phyloP scores from a whole-genome alignment of 1,140 invertebrate species.

The Cyclargus thomasi region DNA sequence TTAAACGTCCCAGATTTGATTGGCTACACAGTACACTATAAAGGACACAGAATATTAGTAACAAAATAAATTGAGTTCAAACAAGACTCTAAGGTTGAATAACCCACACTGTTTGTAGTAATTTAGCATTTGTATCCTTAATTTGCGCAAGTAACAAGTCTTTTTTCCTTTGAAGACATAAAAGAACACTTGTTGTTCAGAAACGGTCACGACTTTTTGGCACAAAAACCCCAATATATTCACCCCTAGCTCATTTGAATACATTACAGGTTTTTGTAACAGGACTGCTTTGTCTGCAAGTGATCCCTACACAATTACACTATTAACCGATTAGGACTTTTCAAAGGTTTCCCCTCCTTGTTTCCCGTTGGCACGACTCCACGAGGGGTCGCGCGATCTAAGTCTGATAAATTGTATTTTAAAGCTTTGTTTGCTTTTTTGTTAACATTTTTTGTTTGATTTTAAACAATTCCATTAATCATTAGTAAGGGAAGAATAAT shows the following conservation, averaged over 20 bases:
- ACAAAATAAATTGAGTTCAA: no score
- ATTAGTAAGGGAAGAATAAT: neutral
- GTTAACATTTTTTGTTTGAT: constrained; percentile 8
- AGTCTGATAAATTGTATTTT: constrained; percentile 27
- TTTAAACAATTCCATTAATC: neutral
- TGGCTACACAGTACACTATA: neutral
- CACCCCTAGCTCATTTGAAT: neutral
- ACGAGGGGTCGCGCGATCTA: constrained; percentile 35
- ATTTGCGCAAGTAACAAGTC: neutral
- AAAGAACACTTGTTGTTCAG: neutral
- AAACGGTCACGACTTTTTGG: neutral
- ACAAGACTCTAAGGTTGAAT: no score
- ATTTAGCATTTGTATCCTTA: neutral
- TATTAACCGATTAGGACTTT: constrained; percentile 50
- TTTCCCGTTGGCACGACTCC: constrained; percentile 21
- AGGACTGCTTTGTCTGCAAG: constrained; percentile 34
- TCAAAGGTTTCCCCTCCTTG: constrained; percentile 35
- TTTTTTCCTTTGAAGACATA: neutral
- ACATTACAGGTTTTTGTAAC: constrained; percentile 11
- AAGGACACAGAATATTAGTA: no score
- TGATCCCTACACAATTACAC: constrained; percentile 42
- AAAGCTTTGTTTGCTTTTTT: constrained; percentile 2
- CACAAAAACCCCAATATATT: constrained; percentile 14
- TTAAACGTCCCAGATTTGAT: neutral
- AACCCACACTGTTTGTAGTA: no score